Percentiles rank a stretch among this genome's conserved stretches.
phyloP scores from a whole-genome alignment of 2,797 vertebrate genomes.

The Nyctibius grandis region DNA sequence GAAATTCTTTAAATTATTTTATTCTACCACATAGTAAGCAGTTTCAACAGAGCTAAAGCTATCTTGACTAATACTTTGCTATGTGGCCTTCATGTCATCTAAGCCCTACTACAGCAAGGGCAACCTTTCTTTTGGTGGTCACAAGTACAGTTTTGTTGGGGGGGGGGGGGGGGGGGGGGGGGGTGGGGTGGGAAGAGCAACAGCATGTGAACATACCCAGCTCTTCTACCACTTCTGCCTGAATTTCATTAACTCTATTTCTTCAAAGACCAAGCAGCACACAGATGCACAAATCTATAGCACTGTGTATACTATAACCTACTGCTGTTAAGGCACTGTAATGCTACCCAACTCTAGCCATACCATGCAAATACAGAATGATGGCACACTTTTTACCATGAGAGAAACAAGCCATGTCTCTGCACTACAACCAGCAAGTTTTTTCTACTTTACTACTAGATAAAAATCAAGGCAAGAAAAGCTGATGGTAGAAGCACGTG shows the following conservation, averaged over 20 bases:
- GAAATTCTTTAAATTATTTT: not conserved
- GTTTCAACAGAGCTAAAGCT: not conserved
- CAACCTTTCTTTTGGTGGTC: rapidly evolving
- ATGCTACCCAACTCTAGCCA: not conserved
- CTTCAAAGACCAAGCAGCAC: not conserved
- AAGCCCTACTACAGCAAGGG: not conserved
- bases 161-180: too few relatives aligned
- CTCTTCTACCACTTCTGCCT: not conserved
- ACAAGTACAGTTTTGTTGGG: not conserved
- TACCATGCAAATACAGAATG: not conserved
- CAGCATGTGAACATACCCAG: rapidly evolving
- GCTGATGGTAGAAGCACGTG: not conserved
- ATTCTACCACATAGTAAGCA: not conserved
- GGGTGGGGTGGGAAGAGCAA: not conserved
- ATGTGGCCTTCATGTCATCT: not conserved
- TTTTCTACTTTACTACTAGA: not conserved
- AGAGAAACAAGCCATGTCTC: not conserved
- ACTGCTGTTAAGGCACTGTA: not conserved
- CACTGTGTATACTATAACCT: not conserved
- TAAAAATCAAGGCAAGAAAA: not conserved
- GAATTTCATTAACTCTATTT: not conserved
- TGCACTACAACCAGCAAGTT: not conserved
- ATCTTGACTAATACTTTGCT: not conserved
- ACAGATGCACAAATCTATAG: not conserved
- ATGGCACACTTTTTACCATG: not conserved